Evolutionary conservation across 1,140 invertebrate species (phyloP), one percentile per base, ranked within the genome.

Genomic region (Zaprionus nigranus): DNA sequence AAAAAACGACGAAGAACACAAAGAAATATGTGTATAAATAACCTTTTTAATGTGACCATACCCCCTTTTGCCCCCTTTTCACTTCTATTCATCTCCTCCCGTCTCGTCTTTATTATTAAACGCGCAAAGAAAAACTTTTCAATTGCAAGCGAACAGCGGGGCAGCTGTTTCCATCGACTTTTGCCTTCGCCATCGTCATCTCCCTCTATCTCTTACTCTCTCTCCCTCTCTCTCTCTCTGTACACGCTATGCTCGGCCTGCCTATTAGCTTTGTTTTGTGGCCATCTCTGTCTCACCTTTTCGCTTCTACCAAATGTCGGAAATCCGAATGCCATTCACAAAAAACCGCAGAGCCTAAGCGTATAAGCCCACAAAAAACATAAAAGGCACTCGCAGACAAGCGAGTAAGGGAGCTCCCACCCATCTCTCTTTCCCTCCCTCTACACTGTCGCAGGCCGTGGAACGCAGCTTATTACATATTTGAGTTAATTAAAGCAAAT

Each of bases 401-500:
- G 17, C 36, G 34, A 34, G 6, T 20, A n/a, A 3, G 30, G 9
- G 36, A 40, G 24, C 28, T n/a, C 34, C 38, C 17, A 40, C 22
- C 6, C 26, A 20, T 20, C 17, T 22, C n/a, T 22, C n/a, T n/a
- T 9, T 17, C 20, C 2, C n/a, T 15, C 4, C 40, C n/a, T 43
- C 40, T 51, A 20, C 11, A 12, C 49, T 13, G n/a, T 17, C 7
- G 49, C 20, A 17, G 30, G 26, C 20, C 59, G 34, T 40, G 64
- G 54, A 61, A 77, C 78, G 67, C 63, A 68, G 74, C 82, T 86
- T 85, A 86, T 76, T 79, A 62, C 49, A 62, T 62, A 82, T 86
- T 82, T 75, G 76, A 86, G 76, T 82, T 86, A 86, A 86, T 86
- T 86, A 86, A 86, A 77, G 82, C 67, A 79, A 86, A 86, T 86